Percentiles rank a stretch among this genome's conserved stretches.
phyloP scores from a whole-genome alignment of 92 coral and sea anemone species.

The Umimayanthus chanpuru region DNA sequence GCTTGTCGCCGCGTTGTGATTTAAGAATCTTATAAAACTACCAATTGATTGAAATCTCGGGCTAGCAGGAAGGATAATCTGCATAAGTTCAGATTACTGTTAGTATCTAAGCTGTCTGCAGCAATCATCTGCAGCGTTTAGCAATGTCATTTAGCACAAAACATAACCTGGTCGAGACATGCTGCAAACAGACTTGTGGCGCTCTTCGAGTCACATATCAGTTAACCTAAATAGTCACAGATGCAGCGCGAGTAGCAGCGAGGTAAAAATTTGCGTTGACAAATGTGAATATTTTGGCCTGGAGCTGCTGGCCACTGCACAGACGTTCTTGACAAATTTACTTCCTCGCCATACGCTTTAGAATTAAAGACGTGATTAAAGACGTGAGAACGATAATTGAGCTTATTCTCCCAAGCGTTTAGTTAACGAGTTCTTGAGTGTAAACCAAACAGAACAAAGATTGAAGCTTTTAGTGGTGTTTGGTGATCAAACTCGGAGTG shows the following conservation, averaged over 20 bases:
- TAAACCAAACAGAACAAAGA: conserved; percentile 39
- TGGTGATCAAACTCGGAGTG: conserved; percentile 1
- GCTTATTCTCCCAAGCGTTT: conserved; percentile 1
- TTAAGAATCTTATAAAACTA: conserved; percentile 1
- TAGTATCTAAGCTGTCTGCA: conserved; percentile 21
- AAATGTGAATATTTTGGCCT: neutral
- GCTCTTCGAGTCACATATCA: conserved; percentile 13
- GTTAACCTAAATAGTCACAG: conserved; percentile 13
- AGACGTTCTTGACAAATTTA: conserved; percentile 7
- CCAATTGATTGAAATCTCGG: conserved; percentile 17
- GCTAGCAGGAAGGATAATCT: neutral
- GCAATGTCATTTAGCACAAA: conserved; percentile 21
- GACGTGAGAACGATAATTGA: neutral
- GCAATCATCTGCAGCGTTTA: conserved; percentile 30
- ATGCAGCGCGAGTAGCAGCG: neutral
- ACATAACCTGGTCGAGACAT: conserved; percentile 12
- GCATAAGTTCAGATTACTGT: conserved; percentile 3
- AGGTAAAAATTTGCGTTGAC: neutral
- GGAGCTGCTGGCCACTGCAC: neutral
- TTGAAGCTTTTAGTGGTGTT: conserved; percentile 26
- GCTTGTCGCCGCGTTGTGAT: neutral
- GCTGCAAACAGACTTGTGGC: neutral
- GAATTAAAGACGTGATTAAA: conserved; percentile 9
- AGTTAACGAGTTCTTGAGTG: conserved; percentile 37
- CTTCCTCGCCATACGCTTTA: neutral